Percentiles rank a stretch among this genome's conserved stretches.
These are phyloP conservation scores for Apteryx owenii DNA, from an alignment of 2,113 vertebrate genomes.

Conservation along the genomic window DNA sequence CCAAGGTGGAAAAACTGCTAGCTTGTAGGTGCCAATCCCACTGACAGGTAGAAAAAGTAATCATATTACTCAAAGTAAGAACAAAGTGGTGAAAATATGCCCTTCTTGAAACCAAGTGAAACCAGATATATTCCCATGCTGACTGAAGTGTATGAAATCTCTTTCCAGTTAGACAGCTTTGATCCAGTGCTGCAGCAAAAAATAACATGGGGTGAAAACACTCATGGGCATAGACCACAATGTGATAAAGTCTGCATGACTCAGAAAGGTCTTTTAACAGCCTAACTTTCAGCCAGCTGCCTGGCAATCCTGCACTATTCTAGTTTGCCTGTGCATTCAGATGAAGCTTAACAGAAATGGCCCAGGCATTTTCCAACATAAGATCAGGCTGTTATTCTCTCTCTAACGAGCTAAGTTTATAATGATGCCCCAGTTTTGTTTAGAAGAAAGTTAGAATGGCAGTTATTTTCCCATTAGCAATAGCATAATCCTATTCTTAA, in stretches of 20 bases:
- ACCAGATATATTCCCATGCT: neutral
- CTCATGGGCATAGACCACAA: neutral
- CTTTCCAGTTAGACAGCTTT: neutral
- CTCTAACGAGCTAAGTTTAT: neutral
- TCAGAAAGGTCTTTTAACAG: neutral
- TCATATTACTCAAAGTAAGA: neutral
- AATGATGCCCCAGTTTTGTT: neutral
- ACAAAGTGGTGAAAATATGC: neutral
- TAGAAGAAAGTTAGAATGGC: neutral
- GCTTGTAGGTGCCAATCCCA: neutral
- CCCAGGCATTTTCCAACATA: neutral
- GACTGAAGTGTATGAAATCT: neutral
- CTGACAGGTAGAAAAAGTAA: neutral
- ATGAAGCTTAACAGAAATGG: neutral
- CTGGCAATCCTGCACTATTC: neutral
- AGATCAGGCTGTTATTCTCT: neutral
- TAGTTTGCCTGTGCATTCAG: neutral
- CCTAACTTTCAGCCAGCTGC: neutral
- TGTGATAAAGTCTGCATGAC: neutral
- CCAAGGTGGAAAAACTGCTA: neutral
- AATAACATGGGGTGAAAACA: neutral
- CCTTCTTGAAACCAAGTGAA: neutral
- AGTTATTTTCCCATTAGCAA: neutral
- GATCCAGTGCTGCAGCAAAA: neutral
- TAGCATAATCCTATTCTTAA: neutral